These are phyloP conservation scores for Prunella himalayana DNA, from an alignment of 2,113 vertebrate species.

Conservation along the genomic window DNA sequence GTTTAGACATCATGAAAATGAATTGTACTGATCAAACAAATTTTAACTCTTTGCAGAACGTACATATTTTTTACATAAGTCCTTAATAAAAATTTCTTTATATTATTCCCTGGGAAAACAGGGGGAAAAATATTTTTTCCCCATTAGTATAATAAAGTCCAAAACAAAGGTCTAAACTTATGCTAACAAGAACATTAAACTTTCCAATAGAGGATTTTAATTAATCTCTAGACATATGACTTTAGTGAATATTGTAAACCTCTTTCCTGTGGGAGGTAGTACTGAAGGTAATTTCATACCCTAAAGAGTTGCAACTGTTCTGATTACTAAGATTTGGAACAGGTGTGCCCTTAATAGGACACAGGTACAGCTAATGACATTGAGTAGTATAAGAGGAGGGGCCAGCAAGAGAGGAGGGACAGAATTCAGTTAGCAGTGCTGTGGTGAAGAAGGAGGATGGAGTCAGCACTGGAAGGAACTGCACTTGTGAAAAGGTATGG, in stretches of 20 bases:
- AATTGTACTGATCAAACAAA: neutral
- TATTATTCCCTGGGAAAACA: neutral
- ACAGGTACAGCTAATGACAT: too few relatives aligned
- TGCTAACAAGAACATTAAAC: neutral
- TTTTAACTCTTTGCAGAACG: neutral
- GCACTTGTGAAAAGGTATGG: too few relatives aligned
- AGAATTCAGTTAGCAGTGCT: too few relatives aligned
- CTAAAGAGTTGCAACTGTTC: too few relatives aligned
- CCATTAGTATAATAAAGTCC: neutral
- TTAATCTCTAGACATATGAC: neutral
- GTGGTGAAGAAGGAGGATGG: too few relatives aligned
- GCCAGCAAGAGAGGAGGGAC: too few relatives aligned
- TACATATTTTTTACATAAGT: neutral
- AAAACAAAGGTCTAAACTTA: neutral
- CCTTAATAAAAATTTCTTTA: neutral
- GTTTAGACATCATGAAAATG: neutral
- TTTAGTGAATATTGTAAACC: neutral
- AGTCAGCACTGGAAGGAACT: too few relatives aligned
- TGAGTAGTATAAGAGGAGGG: too few relatives aligned
- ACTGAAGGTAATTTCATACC: too few relatives aligned
- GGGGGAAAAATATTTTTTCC: neutral
- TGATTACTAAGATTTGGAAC: too few relatives aligned
- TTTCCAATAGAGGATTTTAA: neutral
- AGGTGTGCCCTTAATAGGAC: too few relatives aligned
- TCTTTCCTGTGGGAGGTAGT: neutral